These are phyloP conservation scores for Theristus sp. DNA, from an alignment of 2,888 invertebrate species.

Conservation along the genomic window DNA sequence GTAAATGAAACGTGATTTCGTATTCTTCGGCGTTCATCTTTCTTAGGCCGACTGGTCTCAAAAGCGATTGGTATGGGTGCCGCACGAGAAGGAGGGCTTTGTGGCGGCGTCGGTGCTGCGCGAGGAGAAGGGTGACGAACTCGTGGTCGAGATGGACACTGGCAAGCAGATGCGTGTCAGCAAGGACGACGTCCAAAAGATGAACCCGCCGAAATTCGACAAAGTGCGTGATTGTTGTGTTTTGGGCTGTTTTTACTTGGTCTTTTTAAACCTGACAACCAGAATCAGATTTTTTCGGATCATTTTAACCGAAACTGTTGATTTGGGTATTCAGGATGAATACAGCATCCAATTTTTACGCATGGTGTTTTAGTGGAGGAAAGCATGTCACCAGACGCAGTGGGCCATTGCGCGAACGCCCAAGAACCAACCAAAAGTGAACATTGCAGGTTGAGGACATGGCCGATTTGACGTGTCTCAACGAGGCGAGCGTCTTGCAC, in stretches of 20 bases:
- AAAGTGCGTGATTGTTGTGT: slow-evolving; percentile 50
- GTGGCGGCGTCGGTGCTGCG: slow-evolving; percentile 71
- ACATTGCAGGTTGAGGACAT: slow-evolving; percentile 71
- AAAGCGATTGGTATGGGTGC: slow-evolving; percentile 95
- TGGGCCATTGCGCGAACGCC: not conserved
- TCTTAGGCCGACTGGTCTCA: slow-evolving; percentile 97
- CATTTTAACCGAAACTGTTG: too few relatives aligned
- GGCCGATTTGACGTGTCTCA: slow-evolving; percentile 97
- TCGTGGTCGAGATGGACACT: slow-evolving; percentile 91
- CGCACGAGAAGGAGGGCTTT: slow-evolving; percentile 65
- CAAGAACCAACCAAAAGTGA: too few relatives aligned
- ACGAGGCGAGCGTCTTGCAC: slow-evolving; percentile 96
- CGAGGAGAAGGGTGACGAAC: slow-evolving; percentile 45
- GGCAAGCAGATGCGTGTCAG: slow-evolving; percentile 74
- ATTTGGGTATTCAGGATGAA: too few relatives aligned
- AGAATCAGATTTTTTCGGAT: too few relatives aligned
- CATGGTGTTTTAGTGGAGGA: too few relatives aligned
- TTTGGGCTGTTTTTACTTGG: not conserved
- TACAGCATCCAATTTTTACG: not conserved
- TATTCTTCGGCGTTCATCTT: not conserved
- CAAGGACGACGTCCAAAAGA: slow-evolving; percentile 97
- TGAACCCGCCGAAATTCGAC: slow-evolving; percentile 99
- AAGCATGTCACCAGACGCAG: not conserved
- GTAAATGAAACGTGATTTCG: not conserved
- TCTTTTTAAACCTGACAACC: too few relatives aligned